A percentile compares a stretch with the other conserved stretches of the same genome.
phyloP scores from a whole-genome alignment of 1,140 invertebrate genomes.

The Cyrtorhinus lividipennis region DNA sequence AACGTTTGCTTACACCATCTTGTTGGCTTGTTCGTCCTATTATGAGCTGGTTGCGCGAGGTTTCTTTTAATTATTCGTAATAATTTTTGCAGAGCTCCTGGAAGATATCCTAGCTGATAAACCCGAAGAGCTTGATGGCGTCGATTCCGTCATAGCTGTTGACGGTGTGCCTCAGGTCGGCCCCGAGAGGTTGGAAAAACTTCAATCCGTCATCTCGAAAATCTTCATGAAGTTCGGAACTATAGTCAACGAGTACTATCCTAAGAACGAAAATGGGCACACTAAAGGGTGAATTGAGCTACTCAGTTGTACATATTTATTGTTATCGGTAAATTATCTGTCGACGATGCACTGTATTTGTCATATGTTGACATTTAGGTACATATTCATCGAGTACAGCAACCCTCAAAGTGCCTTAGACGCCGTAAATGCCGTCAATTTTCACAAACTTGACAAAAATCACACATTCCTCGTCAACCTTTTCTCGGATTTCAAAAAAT shows the following conservation, averaged over 20 bases:
- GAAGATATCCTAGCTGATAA: slow-evolving; percentile 71
- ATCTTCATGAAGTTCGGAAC: slow-evolving; percentile 82
- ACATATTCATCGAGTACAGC: slow-evolving; percentile 85
- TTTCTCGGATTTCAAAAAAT: slow-evolving; percentile 94
- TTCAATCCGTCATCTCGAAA: slow-evolving; percentile 85
- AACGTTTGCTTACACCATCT: no score
- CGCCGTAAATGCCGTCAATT: slow-evolving; percentile 75
- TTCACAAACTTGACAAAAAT: slow-evolving; percentile 89
- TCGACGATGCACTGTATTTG: no score
- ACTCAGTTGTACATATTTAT: slow-evolving; percentile 22
- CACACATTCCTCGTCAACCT: slow-evolving; percentile 92
- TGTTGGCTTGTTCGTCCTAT: no score
- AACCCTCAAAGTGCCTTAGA: slow-evolving; percentile 65
- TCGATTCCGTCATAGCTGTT: slow-evolving; percentile 90
- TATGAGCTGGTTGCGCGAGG: no score
- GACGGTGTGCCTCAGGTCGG: slow-evolving; percentile 93
- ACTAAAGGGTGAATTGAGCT: slow-evolving; percentile 76
- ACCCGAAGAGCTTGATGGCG: slow-evolving; percentile 86
- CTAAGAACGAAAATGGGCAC: slow-evolving; percentile 60
- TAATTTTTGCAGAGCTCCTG: slow-evolving; percentile 63
- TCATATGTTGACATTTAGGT: no score
- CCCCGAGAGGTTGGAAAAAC: slow-evolving; percentile 77
- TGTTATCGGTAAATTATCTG: neutral
- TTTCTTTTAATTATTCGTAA: no score
- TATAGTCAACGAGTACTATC: slow-evolving; percentile 82